A percentile compares a stretch with the other conserved stretches of the same genome.
These are phyloP conservation scores for Panthera uncia DNA, from an alignment of 2,113 vertebrate genomes.

Conservation along the genomic window DNA sequence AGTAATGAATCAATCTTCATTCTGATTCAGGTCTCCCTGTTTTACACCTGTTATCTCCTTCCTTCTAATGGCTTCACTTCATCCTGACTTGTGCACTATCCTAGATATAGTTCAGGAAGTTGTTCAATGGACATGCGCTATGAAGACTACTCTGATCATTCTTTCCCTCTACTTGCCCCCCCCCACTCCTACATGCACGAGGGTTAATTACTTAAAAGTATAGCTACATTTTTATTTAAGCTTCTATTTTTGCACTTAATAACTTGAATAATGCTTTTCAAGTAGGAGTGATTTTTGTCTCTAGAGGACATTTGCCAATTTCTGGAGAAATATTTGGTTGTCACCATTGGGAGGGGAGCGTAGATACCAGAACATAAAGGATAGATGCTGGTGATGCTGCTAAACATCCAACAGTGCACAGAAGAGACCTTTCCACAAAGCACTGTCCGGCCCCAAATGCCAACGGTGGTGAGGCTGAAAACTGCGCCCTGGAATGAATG, in stretches of 20 bases:
- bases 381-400: too few species aligned
- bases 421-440: fast-evolving
- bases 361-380: not conserved
- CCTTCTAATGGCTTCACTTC: not conserved
- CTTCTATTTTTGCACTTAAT: not conserved
- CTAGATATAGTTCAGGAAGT: not conserved
- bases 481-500: not conserved
- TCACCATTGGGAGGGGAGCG: not conserved
- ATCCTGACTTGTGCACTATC: not conserved
- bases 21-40: not conserved
- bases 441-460: not conserved
- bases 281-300: not conserved
- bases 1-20: not conserved
- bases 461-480: not conserved
- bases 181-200: fast-evolving
- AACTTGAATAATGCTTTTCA: not conserved
- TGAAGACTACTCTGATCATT: fast-evolving
- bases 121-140: not conserved
- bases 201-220: not conserved
- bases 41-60: fast-evolving
- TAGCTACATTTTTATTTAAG: not conserved
- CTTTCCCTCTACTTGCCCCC: not conserved
- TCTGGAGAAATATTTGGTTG: not conserved
- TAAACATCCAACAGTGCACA: not conserved
- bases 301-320: not conserved